Percentiles rank a stretch among this genome's conserved stretches.
Conservation (phyloP, 2,888 invertebrate genomes). For the Atethmia centrago region DNA sequence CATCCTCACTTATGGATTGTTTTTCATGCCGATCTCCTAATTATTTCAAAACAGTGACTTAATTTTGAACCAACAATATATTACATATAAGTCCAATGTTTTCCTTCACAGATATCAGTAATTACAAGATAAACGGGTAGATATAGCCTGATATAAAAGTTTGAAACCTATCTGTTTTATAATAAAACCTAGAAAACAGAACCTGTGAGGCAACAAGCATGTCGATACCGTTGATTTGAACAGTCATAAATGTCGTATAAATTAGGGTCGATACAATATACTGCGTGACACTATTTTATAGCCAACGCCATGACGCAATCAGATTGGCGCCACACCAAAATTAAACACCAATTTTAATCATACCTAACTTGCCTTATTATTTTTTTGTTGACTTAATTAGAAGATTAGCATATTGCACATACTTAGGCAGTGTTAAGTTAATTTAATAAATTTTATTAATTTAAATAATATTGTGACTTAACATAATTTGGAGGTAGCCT, state of each 20-base stretch:
- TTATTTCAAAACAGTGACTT: too few species aligned
- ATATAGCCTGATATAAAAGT: background rate
- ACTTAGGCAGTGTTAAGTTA: background rate
- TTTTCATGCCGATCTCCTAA: too few species aligned
- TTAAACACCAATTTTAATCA: background rate
- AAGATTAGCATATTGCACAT: conserved; percentile 1
- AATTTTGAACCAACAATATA: too few species aligned
- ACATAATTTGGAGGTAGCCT: background rate
- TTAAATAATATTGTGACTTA: background rate
- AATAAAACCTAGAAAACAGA: conserved; percentile 22
- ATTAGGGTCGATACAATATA: conserved; percentile 31
- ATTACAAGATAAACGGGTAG: background rate
- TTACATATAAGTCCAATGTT: too few species aligned
- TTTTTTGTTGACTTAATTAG: too few species aligned
- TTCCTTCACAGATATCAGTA: too few species aligned
- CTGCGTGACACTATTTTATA: conserved; percentile 18
- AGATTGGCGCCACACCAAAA: conserved; percentile 42
- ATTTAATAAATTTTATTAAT: background rate
- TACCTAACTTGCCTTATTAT: too few species aligned
- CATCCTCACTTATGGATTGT: too few species aligned
- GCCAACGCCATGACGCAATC: conserved; percentile 18
- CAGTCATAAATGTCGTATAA: conserved; percentile 35
- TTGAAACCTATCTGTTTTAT: background rate
- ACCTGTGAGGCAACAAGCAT: conserved; percentile 15
- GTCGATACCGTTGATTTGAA: conserved; percentile 9